Conservation (phyloP, 1,140 invertebrate genomes). For the Telenomus remus region DNA sequence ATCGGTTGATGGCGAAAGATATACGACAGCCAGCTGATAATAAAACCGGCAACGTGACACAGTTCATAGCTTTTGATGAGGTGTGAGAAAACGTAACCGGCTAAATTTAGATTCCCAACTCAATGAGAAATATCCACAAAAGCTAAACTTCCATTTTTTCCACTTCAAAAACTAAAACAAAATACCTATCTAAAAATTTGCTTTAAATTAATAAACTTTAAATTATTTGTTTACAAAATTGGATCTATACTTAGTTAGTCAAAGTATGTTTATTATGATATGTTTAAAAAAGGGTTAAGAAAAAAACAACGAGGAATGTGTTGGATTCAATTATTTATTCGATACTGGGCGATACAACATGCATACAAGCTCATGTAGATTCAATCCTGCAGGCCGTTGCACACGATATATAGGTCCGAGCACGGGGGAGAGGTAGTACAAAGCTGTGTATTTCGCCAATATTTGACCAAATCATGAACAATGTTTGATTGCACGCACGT, state of each 20-base stretch:
- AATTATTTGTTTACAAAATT: too few species aligned
- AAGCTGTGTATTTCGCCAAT: constrained; percentile 75
- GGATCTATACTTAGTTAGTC: too few species aligned
- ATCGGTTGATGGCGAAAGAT: constrained; percentile 46
- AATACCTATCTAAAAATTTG: too few species aligned
- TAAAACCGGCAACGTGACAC: constrained; percentile 31
- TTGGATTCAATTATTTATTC: constrained; percentile 72
- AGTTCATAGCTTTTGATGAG: constrained; percentile 11
- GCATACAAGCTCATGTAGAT: constrained; percentile 45
- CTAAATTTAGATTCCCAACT: constrained; percentile 19
- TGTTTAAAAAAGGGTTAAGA: constrained; percentile 37
- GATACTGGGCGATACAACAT: constrained; percentile 66
- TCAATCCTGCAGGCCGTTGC: constrained; percentile 24
- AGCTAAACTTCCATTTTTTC: not conserved
- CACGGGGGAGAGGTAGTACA: constrained; percentile 70
- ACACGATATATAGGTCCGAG: constrained; percentile 21
- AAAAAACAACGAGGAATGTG: constrained; percentile 32
- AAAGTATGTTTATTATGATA: too few species aligned
- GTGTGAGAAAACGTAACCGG: constrained; percentile 10
- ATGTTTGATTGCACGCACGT: constrained; percentile 74
- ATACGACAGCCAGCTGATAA: constrained; percentile 31
- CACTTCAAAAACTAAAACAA: too few species aligned
- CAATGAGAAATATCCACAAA: constrained; percentile 2
- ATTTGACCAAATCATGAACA: constrained; percentile 77
- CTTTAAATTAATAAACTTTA: too few species aligned